phyloP scores from a whole-genome alignment of 2,888 invertebrate genomes.

The Polymixis flavicincta region DNA sequence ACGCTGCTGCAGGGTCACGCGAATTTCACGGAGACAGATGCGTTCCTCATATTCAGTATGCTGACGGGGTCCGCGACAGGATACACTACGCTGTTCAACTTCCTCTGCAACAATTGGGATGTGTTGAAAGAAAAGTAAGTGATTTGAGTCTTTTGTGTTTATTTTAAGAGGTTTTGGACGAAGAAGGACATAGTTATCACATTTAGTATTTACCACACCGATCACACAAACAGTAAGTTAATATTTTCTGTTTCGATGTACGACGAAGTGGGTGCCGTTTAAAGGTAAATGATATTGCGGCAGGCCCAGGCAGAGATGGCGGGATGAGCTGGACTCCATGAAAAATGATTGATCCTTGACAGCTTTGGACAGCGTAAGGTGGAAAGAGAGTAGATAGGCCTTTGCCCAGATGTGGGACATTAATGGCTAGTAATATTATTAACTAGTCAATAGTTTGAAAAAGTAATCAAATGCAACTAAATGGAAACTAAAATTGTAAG shows the following conservation, averaged over 20 bases:
- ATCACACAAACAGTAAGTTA: neutral
- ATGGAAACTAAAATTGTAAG: too few species aligned
- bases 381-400: too few species aligned
- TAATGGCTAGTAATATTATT: too few species aligned
- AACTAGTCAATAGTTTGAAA: neutral
- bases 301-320: too few species aligned
- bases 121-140: slow-evolving; percentile 92
- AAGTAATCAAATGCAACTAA: too few species aligned
- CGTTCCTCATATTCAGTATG: slow-evolving; percentile 94
- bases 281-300: too few species aligned
- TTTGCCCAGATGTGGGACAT: too few species aligned
- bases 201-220: neutral
- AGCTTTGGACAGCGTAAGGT: too few species aligned
- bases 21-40: slow-evolving; percentile 94
- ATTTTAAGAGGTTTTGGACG: too few species aligned
- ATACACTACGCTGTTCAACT: slow-evolving; percentile 93
- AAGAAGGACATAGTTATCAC: neutral
- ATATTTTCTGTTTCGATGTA: neutral
- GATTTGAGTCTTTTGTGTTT: neutral
- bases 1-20: slow-evolving; percentile 93
- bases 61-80: slow-evolving; percentile 93
- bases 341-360: too few species aligned
- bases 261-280: too few species aligned
- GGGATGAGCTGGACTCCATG: too few species aligned
- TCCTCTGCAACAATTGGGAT: slow-evolving; percentile 93